A percentile compares a stretch with the other conserved stretches of the same genome.
phyloP scores from a whole-genome alignment of 2,797 vertebrate genomes.

The Atherinosoma microstoma region DNA sequence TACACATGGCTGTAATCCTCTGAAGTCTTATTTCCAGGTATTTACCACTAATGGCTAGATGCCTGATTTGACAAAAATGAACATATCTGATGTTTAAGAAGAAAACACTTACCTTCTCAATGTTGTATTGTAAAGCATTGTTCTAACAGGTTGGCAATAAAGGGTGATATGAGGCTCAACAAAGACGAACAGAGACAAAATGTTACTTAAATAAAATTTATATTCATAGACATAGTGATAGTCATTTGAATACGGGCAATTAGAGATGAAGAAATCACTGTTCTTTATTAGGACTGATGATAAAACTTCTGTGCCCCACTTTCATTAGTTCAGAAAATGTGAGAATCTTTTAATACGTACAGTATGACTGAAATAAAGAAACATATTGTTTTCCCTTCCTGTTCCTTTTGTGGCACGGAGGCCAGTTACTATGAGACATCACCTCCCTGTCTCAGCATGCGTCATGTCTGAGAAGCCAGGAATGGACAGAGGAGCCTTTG shows the following conservation, averaged over 20 bases:
- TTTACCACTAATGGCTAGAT: conserved; percentile 15
- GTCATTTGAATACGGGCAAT: not conserved
- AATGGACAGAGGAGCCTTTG: conserved; percentile 71
- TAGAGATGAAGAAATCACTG: conserved; percentile 5
- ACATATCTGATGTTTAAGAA: conserved; percentile 7
- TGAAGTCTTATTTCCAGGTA: conserved; percentile 7
- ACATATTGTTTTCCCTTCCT: conserved; percentile 16
- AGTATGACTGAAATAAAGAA: conserved; percentile 8
- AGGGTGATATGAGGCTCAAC: not conserved
- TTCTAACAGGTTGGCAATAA: not conserved
- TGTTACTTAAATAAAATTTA: not conserved
- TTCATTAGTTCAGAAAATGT: conserved; percentile 29
- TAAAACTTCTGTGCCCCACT: conserved; percentile 12
- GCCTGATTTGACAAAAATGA: not conserved
- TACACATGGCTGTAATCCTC: conserved; percentile 26
- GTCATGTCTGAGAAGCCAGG: conserved; percentile 70
- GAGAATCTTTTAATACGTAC: not conserved
- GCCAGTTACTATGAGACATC: conserved; percentile 56
- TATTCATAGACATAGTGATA: not conserved
- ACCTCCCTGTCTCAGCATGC: conserved; percentile 61
- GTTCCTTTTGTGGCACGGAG: conserved; percentile 42
- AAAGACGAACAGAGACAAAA: not conserved
- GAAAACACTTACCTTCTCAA: not conserved
- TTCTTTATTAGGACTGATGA: conserved; percentile 35
- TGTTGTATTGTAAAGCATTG: not conserved